phyloP scores from a whole-genome alignment of 2,888 invertebrate genomes.

The Caradrina kadenii region DNA sequence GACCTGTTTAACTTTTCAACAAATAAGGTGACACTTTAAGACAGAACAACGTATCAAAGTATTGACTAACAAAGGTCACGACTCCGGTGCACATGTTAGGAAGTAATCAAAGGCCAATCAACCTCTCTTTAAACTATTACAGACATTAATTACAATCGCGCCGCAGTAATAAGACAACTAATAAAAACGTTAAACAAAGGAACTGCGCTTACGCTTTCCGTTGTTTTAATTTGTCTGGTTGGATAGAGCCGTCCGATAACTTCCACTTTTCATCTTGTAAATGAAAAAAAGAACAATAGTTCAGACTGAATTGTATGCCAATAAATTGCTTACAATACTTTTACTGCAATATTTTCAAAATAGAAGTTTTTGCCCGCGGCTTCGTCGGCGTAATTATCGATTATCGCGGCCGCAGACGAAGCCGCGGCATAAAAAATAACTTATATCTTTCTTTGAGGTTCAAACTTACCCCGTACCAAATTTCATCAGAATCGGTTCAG shows the following conservation, averaged over 20 bases:
- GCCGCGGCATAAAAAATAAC: too few relatives aligned
- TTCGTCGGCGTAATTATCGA: too few relatives aligned
- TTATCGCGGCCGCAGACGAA: too few relatives aligned
- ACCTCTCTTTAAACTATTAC: conserved; percentile 80
- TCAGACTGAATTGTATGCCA: not conserved
- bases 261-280: conserved; percentile 21
- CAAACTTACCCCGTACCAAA: too few relatives aligned
- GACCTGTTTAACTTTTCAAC: conserved; percentile 19
- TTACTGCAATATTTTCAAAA: too few relatives aligned
- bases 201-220: conserved; percentile 65
- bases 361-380: too few relatives aligned
- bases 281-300: conserved; percentile 1
- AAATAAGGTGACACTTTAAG: conserved; percentile 24
- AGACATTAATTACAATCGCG: conserved; percentile 75
- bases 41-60: conserved; percentile 20
- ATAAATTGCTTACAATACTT: not conserved
- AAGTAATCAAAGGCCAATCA: conserved; percentile 87
- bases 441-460: too few relatives aligned
- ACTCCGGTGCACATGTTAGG: conserved; percentile 77
- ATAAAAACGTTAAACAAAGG: conserved; percentile 73
- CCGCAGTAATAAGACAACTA: conserved; percentile 69
- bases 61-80: conserved; percentile 74
- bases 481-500: too few relatives aligned
- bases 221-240: conserved; percentile 47
- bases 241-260: conserved; percentile 27